Evolutionary conservation across 2,888 invertebrate species (phyloP).

Genomic region (Asteroscopus sphinx): DNA sequence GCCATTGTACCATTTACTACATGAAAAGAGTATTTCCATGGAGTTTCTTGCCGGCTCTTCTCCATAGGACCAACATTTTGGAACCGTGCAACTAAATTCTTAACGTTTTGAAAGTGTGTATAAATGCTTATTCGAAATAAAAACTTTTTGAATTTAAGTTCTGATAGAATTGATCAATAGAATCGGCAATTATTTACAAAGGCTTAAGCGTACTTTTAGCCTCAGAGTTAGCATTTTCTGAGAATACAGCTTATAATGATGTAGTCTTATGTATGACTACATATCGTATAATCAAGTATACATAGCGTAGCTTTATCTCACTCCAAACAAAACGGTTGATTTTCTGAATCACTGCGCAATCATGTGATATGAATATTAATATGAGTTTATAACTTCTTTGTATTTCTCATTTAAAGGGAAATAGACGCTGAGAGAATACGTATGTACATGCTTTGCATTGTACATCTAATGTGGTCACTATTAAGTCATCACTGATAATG

Average conservation of each 20-base stretch:
- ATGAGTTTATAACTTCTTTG: slow-evolving; percentile 30
- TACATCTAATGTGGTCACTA: not conserved
- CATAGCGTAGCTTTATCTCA: slow-evolving; percentile 12
- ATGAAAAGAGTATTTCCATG: no score
- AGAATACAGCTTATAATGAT: not conserved
- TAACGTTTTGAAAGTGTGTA: no score
- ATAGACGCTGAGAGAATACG: slow-evolving; percentile 40
- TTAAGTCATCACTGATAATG: not conserved
- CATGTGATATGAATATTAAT: slow-evolving; percentile 45
- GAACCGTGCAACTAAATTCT: no score
- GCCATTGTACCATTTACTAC: no score
- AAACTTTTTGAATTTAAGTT: no score
- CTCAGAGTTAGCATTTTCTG: no score
- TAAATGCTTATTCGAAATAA: no score
- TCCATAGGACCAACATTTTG: no score
- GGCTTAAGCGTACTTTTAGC: no score
- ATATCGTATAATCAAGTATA: not conserved
- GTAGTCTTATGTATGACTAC: not conserved
- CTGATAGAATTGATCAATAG: no score
- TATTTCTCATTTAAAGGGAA: slow-evolving; percentile 43
- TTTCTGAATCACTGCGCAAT: slow-evolving; percentile 44
- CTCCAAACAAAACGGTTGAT: slow-evolving; percentile 40
- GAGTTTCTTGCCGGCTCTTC: no score
- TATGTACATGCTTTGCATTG: slow-evolving; percentile 9
- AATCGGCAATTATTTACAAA: no score